Evolutionary conservation across 2,113 vertebrate genomes (phyloP).

Genomic region (Micronycteris hirsuta): DNA sequence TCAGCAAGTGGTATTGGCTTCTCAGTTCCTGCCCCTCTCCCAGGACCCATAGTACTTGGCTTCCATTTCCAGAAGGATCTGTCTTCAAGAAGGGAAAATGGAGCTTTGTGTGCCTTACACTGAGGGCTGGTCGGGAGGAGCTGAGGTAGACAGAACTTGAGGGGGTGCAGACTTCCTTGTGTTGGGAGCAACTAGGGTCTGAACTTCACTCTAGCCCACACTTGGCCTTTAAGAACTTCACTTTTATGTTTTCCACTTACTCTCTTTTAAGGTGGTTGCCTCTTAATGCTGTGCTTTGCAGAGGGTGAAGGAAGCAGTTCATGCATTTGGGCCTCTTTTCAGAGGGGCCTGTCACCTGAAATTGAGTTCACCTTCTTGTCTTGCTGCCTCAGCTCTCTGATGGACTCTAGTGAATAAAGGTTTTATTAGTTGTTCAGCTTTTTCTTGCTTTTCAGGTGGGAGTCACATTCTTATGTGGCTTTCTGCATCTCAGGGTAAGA

Average conservation of each 20-base stretch:
- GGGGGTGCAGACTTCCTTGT: background rate
- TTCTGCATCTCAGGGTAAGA: background rate
- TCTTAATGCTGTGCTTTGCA: background rate
- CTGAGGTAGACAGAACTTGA: background rate
- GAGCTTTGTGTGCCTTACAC: background rate
- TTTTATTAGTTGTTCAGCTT: background rate
- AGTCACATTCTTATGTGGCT: background rate
- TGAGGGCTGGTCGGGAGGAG: no score
- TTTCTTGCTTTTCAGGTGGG: background rate
- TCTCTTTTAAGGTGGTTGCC: background rate
- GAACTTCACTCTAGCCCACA: background rate
- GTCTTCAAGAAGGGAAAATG: background rate
- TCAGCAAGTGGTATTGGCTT: background rate
- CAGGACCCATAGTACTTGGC: background rate
- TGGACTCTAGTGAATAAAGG: background rate
- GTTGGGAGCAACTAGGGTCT: background rate
- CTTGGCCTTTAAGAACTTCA: background rate
- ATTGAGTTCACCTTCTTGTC: background rate
- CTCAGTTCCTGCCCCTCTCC: background rate
- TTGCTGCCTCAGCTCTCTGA: background rate
- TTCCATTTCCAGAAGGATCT: background rate
- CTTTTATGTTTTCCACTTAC: background rate
- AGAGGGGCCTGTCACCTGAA: background rate
- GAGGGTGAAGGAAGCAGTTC: background rate
- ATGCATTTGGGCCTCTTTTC: background rate